Evolutionary conservation across 2,797 vertebrate species (phyloP).

Genomic region (Naso thynnoides): DNA sequence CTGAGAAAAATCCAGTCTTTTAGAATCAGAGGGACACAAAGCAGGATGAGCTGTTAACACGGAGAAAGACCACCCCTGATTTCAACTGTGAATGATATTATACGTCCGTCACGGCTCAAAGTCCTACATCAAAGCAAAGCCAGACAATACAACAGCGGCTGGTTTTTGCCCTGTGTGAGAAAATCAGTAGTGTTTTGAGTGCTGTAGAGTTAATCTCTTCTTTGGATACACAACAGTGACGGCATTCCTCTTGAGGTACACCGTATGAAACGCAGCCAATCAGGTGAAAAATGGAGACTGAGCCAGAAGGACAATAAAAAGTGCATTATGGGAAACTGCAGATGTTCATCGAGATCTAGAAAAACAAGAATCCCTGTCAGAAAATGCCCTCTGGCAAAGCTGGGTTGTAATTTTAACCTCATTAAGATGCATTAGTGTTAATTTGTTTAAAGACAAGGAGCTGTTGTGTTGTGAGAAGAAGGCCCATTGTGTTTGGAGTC

Average conservation of each 20-base stretch:
- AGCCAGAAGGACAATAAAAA: conserved; percentile 55
- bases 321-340: conserved; percentile 62
- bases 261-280: conserved; percentile 50
- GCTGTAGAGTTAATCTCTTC: conserved; percentile 73
- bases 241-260: conserved; percentile 54
- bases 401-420: conserved; percentile 73
- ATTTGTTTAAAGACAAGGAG: conserved; percentile 78
- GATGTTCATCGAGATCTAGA: conserved; percentile 60
- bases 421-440: conserved; percentile 75
- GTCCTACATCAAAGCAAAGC: conserved; percentile 70
- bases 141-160: conserved; percentile 54
- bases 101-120: conserved; percentile 64
- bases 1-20: conserved; percentile 74
- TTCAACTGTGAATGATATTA: conserved; percentile 75
- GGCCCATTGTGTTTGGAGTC: conserved; percentile 61
- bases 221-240: conserved; percentile 80
- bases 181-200: conserved; percentile 75
- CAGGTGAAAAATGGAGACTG: conserved; percentile 53
- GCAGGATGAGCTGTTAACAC: conserved; percentile 76
- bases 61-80: conserved; percentile 78
- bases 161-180: conserved; percentile 74
- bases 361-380: conserved; percentile 69
- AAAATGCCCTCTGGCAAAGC: conserved; percentile 52
- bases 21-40: conserved; percentile 73
- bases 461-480: conserved; percentile 72